Percentiles rank a stretch among this genome's conserved stretches.
Evolutionary conservation across 2,888 invertebrate species (phyloP).

Genomic region (Gibbula magus): DNA sequence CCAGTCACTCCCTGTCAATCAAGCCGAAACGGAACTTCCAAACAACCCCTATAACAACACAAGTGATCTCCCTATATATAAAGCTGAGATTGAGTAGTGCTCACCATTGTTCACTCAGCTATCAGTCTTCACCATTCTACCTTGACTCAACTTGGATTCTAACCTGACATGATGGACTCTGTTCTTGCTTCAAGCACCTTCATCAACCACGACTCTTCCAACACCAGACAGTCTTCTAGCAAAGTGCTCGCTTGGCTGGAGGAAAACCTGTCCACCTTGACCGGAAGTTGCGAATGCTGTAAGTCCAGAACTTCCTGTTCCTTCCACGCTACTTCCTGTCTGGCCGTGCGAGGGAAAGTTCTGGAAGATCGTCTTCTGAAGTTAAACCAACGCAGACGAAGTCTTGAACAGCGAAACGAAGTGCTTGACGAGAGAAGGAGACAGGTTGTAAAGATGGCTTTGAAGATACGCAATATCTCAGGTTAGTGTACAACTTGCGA

Average conservation of each 20-base stretch:
- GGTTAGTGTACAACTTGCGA: not conserved
- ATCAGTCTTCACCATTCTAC: too few relatives aligned
- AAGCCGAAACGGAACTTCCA: too few relatives aligned
- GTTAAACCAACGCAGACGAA: not conserved
- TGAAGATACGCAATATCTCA: not conserved
- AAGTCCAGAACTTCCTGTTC: not conserved
- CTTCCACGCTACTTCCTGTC: not conserved
- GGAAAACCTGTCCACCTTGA: not conserved
- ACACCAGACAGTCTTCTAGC: not conserved
- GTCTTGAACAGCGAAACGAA: not conserved
- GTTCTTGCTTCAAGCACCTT: too few relatives aligned
- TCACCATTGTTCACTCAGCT: too few relatives aligned
- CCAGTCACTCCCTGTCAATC: too few relatives aligned
- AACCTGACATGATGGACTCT: too few relatives aligned
- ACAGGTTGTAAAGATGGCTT: not conserved
- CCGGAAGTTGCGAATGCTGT: not conserved
- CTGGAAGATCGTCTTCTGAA: not conserved
- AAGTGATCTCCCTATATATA: too few relatives aligned
- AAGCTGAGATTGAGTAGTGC: too few relatives aligned
- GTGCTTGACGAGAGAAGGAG: not conserved
- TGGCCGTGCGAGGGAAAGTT: not conserved
- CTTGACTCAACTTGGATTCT: too few relatives aligned
- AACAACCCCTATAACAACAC: too few relatives aligned
- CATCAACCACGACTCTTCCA: too few relatives aligned
- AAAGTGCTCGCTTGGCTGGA: not conserved